These are phyloP conservation scores for Drosophila neutralis DNA, from an alignment of 2,888 invertebrate genomes.

Conservation along the genomic window DNA sequence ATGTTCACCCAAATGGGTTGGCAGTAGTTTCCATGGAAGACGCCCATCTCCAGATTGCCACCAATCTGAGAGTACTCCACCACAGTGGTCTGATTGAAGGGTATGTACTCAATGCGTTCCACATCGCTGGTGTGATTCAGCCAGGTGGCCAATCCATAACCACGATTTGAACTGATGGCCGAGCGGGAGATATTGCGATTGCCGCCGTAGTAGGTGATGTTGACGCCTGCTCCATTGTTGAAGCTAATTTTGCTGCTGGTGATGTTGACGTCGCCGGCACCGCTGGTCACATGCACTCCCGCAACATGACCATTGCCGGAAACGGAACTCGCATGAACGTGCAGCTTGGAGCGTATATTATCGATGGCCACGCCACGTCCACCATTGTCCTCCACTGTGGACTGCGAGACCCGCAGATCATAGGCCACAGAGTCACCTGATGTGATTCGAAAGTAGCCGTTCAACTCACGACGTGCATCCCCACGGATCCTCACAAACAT, in stretches of 20 bases:
- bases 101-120: conserved; percentile 89
- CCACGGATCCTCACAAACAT: conserved; percentile 93
- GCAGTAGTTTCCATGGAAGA: conserved; percentile 97
- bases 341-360: conserved; percentile 94
- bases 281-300: conserved; percentile 94
- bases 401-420: conserved; percentile 94
- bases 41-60: conserved; percentile 94
- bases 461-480: conserved; percentile 89
- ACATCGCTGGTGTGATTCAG: conserved; percentile 91
- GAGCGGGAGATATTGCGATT: conserved; percentile 95
- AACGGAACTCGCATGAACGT: conserved; percentile 92
- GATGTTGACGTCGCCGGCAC: conserved; percentile 97
- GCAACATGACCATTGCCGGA: conserved; percentile 95
- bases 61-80: conserved; percentile 94
- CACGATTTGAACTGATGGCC: conserved; percentile 93
- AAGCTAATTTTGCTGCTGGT: conserved; percentile 95
- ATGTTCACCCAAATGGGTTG: conserved; percentile 93
- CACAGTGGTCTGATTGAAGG: conserved; percentile 93
- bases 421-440: conserved; percentile 92
- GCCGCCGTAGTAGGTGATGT: conserved; percentile 97
- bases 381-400: conserved; percentile 94
- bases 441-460: conserved; percentile 91
- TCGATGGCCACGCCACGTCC: conserved; percentile 98
- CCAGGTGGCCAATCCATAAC: conserved; percentile 96
- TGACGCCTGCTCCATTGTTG: conserved; percentile 97